A percentile compares a stretch with the other conserved stretches of the same genome.
Evolutionary conservation across 64 coral and sea anemone genomes (phyloP).

Genomic region (Porites australiensis): DNA sequence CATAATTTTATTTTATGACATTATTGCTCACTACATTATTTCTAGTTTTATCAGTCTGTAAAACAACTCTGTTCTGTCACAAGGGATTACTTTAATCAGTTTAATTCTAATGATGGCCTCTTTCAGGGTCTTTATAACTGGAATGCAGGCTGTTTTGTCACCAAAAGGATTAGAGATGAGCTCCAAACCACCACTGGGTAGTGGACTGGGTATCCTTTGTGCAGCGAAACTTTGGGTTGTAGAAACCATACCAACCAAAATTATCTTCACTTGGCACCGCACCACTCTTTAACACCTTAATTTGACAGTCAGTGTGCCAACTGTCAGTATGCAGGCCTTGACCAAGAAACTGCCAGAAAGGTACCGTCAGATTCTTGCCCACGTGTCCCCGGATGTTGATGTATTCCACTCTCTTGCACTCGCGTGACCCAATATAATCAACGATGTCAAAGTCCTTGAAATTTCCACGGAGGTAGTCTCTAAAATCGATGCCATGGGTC

Average conservation of each 20-base stretch:
- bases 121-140: neutral
- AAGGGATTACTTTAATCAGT: neutral
- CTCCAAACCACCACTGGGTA: slow-evolving; percentile 67
- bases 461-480: slow-evolving; percentile 50
- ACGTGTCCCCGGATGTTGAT: slow-evolving; percentile 63
- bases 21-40: too few species aligned
- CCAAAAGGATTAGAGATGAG: neutral
- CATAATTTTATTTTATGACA: too few species aligned
- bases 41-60: too few species aligned
- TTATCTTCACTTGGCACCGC: slow-evolving; percentile 65
- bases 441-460: slow-evolving; percentile 57
- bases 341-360: slow-evolving; percentile 18
- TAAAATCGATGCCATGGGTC: slow-evolving; percentile 1
- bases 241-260: slow-evolving; percentile 48
- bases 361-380: neutral
- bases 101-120: too few species aligned
- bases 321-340: slow-evolving; percentile 47
- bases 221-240: slow-evolving; percentile 66
- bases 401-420: slow-evolving; percentile 70
- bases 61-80: neutral
- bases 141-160: neutral
- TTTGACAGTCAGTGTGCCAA: neutral
- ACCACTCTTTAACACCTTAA: slow-evolving; percentile 1
- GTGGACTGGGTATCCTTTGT: slow-evolving; percentile 1
- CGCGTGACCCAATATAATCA: slow-evolving; percentile 26